Evolutionary conservation across 2,888 invertebrate species (phyloP).

Genomic region (Horisme vitalbata): DNA sequence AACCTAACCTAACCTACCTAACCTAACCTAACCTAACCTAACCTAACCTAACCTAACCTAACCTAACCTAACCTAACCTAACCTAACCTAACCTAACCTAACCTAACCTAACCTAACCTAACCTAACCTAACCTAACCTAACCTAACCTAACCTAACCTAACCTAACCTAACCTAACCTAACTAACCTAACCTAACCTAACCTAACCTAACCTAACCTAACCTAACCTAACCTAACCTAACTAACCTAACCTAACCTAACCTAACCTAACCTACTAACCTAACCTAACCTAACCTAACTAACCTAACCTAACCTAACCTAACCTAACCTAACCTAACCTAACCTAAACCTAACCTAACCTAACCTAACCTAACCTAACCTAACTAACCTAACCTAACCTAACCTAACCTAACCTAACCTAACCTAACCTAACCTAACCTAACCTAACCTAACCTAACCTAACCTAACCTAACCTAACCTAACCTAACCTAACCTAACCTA

Average conservation of each 20-base stretch:
- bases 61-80: slow-evolving; percentile 30
- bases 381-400: slow-evolving; percentile 32
- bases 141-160: slow-evolving; percentile 32
- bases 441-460: slow-evolving; percentile 10
- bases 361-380: slow-evolving; percentile 34
- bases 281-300: slow-evolving; percentile 32
- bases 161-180: slow-evolving; percentile 33
- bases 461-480: slow-evolving; percentile 32
- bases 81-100: slow-evolving; percentile 27
- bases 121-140: slow-evolving; percentile 32
- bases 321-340: slow-evolving; percentile 32
- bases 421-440: slow-evolving; percentile 24
- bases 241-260: slow-evolving; percentile 34
- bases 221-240: slow-evolving; percentile 35
- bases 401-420: slow-evolving; percentile 31
- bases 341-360: slow-evolving; percentile 34
- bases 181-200: slow-evolving; percentile 35
- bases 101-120: slow-evolving; percentile 32
- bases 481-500: slow-evolving; percentile 35
- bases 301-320: slow-evolving; percentile 34
- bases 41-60: slow-evolving; percentile 33
- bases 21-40: slow-evolving; percentile 33
- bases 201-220: slow-evolving; percentile 36
- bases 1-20: slow-evolving; percentile 33
- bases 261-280: slow-evolving; percentile 30